Evolutionary conservation across 2,113 vertebrate genomes (phyloP).

Genomic region (Steatornis caripensis): DNA sequence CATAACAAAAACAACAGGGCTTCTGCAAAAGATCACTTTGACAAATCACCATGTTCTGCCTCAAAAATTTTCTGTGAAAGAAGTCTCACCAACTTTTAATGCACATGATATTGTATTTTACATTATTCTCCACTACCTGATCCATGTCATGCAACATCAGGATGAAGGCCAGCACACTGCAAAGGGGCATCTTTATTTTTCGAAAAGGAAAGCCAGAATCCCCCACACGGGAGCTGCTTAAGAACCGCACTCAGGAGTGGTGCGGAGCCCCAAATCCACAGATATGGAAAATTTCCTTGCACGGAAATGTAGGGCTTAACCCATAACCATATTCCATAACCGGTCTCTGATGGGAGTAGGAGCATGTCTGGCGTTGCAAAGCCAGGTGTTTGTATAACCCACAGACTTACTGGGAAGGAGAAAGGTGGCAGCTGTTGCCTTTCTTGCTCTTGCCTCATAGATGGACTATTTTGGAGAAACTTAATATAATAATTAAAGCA

Average conservation of each 20-base stretch:
- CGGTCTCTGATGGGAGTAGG: background rate
- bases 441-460: background rate
- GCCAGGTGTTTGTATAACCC: background rate
- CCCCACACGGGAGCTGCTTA: background rate
- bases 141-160: background rate
- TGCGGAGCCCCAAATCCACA: background rate
- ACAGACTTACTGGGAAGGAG: fast-evolving
- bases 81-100: background rate
- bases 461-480: background rate
- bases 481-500: background rate
- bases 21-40: background rate
- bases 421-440: background rate
- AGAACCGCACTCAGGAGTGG: fast-evolving
- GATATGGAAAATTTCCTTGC: background rate
- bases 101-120: background rate
- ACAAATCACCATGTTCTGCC: background rate
- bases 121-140: background rate
- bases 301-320: background rate
- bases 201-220: background rate
- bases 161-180: background rate
- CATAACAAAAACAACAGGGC: background rate
- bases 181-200: background rate
- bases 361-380: background rate
- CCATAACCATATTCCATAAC: background rate
- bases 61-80: background rate